A percentile compares a stretch with the other conserved stretches of the same genome.
These are phyloP conservation scores for Elaphurus davidianus DNA, from an alignment of 2,113 vertebrate species.

Conservation along the genomic window DNA sequence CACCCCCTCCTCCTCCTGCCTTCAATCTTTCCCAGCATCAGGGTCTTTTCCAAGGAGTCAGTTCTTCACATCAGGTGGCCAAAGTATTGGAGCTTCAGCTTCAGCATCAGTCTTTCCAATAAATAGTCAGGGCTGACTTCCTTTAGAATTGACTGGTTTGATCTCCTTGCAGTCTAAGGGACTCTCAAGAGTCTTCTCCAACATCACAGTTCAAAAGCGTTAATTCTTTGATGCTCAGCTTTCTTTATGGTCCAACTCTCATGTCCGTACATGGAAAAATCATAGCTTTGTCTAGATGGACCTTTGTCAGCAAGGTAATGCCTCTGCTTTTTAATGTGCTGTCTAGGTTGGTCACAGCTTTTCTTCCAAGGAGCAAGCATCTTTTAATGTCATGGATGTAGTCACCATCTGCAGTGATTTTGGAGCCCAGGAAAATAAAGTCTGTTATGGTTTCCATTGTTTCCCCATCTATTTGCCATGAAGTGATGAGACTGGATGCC, in stretches of 20 bases:
- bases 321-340: neutral
- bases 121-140: neutral
- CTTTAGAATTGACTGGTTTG: neutral
- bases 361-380: neutral
- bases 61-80: neutral
- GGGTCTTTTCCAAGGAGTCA: neutral
- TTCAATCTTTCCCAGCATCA: neutral
- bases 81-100: neutral
- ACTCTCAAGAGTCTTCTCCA: neutral
- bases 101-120: neutral
- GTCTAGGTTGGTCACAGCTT: neutral
- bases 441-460: neutral
- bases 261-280: neutral
- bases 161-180: neutral
- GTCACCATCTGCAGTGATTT: neutral
- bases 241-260: neutral
- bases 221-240: neutral
- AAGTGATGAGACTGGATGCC: neutral
- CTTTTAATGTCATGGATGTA: neutral
- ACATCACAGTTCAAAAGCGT: neutral
- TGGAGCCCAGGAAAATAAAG: neutral
- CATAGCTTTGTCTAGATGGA: neutral
- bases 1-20: accelerated
- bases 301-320: neutral
- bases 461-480: neutral